phyloP scores from a whole-genome alignment of 2,888 invertebrate species.

The Monochamus alternatus region DNA sequence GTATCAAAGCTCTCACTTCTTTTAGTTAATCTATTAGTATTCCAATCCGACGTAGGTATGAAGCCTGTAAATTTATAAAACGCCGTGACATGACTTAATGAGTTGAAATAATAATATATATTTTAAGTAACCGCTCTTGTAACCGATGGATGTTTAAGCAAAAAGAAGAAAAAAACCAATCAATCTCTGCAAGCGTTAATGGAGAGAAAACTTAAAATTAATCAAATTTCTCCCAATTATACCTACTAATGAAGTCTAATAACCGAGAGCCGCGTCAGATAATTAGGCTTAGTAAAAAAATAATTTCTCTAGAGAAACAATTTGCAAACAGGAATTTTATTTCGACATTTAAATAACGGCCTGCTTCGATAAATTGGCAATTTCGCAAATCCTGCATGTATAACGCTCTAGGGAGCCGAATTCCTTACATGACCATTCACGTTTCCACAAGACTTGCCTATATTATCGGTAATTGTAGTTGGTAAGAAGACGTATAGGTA shows the following conservation, averaged over 20 bases:
- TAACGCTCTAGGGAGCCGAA: background rate
- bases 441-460: background rate
- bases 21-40: no score
- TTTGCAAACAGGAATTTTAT: background rate
- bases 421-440: background rate
- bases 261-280: background rate
- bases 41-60: no score
- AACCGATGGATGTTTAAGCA: background rate
- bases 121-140: background rate
- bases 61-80: no score
- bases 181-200: background rate
- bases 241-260: background rate
- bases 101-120: background rate
- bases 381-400: background rate
- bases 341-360: constrained; percentile 6
- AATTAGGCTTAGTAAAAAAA: background rate
- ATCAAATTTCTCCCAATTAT: background rate
- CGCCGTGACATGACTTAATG: no score
- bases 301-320: background rate
- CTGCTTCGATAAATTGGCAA: background rate
- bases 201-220: background rate
- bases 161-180: constrained; percentile 1
- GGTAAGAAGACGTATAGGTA: background rate
- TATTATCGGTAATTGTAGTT: background rate
- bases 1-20: no score